Conservation (phyloP, 2,113 vertebrate genomes). For the Camelus bactrianus region DNA sequence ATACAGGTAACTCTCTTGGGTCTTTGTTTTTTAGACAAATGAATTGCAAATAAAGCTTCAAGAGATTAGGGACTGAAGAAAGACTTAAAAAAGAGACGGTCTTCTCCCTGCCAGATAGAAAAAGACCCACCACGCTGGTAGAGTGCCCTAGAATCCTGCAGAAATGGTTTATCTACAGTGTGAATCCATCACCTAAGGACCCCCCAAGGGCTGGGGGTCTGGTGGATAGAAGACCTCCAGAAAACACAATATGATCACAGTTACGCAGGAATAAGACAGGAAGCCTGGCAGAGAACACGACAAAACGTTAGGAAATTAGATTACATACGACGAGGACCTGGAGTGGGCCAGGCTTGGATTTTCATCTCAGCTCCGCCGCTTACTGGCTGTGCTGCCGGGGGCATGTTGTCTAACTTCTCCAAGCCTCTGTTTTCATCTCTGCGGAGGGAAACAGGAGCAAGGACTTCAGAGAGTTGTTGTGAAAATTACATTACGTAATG, state of each 20-base stretch:
- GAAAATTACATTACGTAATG: not conserved
- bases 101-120: not conserved
- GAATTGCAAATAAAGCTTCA: not conserved
- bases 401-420: not conserved
- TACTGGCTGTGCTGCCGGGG: not conserved
- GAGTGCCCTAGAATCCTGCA: not conserved
- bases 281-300: not conserved
- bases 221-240: not conserved
- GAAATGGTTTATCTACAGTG: not conserved
- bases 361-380: not conserved
- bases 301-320: not conserved
- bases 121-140: not conserved
- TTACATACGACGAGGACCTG: not conserved
- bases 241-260: not conserved
- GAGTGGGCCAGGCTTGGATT: not conserved
- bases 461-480: not conserved
- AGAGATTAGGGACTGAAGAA: conserved; percentile 44
- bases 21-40: conserved; percentile 43
- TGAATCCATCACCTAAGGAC: not conserved
- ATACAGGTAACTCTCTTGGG: not conserved
- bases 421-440: not conserved
- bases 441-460: not conserved
- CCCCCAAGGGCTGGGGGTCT: not conserved
- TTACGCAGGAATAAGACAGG: not conserved
- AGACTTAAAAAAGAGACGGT: not conserved